Evolutionary conservation across 2,113 vertebrate species (phyloP).

Genomic region (Oophaga pumilio): DNA sequence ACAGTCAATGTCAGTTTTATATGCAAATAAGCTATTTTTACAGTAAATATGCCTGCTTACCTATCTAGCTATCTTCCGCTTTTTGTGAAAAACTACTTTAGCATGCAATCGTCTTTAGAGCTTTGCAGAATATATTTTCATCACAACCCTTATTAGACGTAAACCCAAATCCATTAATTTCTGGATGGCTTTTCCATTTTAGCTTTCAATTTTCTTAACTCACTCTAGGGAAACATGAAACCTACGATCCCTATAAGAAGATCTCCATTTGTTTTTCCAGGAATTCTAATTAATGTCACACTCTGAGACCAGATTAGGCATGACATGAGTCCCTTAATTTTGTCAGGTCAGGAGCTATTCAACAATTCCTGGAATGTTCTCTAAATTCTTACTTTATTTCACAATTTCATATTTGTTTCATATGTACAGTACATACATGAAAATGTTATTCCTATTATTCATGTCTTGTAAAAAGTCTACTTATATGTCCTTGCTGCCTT

Average conservation of each 20-base stretch:
- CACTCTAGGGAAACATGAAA: not conserved
- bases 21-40: not conserved
- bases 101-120: not conserved
- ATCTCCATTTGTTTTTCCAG: not conserved
- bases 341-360: not conserved
- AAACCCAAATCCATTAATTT: not conserved
- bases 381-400: not conserved
- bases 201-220: slow-evolving; percentile 11
- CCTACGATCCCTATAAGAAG: not conserved
- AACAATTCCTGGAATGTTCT: not conserved
- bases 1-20: not conserved
- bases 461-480: no score
- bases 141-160: not conserved
- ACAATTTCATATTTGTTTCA: not conserved
- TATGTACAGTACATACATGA: not conserved
- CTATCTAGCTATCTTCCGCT: not conserved
- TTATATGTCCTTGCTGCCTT: no score
- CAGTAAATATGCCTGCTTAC: not conserved
- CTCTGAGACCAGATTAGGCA: not conserved
- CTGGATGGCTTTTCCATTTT: not conserved
- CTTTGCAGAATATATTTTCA: not conserved
- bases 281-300: not conserved
- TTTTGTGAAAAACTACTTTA: not conserved
- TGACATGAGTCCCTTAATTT: not conserved
- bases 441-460: not conserved